phyloP scores from a whole-genome alignment of 2,888 invertebrate species.

The Papilio demoleus region DNA sequence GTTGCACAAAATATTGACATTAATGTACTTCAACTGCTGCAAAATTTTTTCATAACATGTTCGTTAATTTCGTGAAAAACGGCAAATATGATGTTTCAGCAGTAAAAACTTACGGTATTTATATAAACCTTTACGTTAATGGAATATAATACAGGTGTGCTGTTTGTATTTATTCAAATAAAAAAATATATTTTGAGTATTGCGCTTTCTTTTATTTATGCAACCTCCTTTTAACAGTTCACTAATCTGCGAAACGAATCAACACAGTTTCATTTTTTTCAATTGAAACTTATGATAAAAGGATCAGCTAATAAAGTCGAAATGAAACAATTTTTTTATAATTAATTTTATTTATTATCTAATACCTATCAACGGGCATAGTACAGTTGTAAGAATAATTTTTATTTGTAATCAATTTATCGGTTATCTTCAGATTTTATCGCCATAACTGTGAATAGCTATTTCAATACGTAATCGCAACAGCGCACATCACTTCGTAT shows the following conservation, averaged over 20 bases:
- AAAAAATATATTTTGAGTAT: constrained; percentile 25
- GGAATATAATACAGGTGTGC: constrained; percentile 21
- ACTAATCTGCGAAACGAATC: no score
- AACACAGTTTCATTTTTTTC: constrained; percentile 8
- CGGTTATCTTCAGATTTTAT: constrained; percentile 63
- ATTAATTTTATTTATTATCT: constrained; percentile 83
- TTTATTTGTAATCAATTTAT: constrained; percentile 64
- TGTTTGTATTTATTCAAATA: constrained; percentile 38
- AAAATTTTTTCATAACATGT: no score
- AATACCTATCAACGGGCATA: constrained; percentile 80
- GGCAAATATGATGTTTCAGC: background rate
- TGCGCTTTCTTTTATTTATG: background rate
- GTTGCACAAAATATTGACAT: no score
- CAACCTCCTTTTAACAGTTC: background rate
- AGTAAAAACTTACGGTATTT: background rate
- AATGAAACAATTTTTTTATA: constrained; percentile 57
- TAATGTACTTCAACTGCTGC: no score
- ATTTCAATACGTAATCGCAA: constrained; percentile 52
- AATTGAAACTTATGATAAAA: no score
- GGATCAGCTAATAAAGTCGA: background rate
- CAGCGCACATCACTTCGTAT: constrained; percentile 51
- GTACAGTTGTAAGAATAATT: constrained; percentile 80
- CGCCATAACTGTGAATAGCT: constrained; percentile 56
- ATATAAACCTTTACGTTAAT: background rate
- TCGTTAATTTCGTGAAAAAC: no score